These are phyloP conservation scores for Oxytorus armatus DNA, from an alignment of 2,888 invertebrate genomes.

Conservation along the genomic window DNA sequence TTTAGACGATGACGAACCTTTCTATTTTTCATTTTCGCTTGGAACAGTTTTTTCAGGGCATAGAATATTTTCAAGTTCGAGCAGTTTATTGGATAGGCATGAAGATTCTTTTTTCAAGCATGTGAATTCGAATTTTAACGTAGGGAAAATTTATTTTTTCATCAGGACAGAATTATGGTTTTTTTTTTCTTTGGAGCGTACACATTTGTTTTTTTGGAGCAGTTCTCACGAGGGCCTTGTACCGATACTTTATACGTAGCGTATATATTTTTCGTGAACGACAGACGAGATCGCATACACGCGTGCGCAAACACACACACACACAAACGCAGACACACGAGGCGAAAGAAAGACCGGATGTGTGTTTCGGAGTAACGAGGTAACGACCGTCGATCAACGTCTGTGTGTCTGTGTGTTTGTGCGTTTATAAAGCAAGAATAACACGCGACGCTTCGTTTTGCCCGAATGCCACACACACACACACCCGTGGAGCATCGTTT, in stretches of 20 bases:
- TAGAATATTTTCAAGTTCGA: too few species aligned
- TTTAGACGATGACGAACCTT: not conserved
- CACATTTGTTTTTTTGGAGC: slow-evolving; percentile 15
- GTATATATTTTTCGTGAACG: slow-evolving; percentile 55
- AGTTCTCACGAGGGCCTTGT: slow-evolving; percentile 47
- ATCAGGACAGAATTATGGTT: not conserved
- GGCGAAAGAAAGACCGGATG: slow-evolving; percentile 69
- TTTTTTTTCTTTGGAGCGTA: not conserved
- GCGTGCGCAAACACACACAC: slow-evolving; percentile 3
- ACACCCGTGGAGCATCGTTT: slow-evolving; percentile 56
- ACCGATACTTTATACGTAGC: slow-evolving; percentile 29
- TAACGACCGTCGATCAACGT: slow-evolving; percentile 72
- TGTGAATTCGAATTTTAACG: too few species aligned
- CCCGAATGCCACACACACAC: slow-evolving; percentile 60
- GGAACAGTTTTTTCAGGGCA: too few species aligned
- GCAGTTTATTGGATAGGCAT: too few species aligned
- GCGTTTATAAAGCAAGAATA: slow-evolving; percentile 45
- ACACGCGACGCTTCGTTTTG: slow-evolving; percentile 62
- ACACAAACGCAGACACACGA: slow-evolving; percentile 1
- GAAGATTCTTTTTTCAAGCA: too few species aligned
- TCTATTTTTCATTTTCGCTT: too few species aligned
- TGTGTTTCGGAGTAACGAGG: slow-evolving; percentile 73
- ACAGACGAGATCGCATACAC: slow-evolving; percentile 47
- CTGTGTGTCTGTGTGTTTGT: slow-evolving; percentile 36
- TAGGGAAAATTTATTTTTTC: too few species aligned